Conservation (phyloP, 1,140 invertebrate genomes). For the Bombus ignitus region DNA sequence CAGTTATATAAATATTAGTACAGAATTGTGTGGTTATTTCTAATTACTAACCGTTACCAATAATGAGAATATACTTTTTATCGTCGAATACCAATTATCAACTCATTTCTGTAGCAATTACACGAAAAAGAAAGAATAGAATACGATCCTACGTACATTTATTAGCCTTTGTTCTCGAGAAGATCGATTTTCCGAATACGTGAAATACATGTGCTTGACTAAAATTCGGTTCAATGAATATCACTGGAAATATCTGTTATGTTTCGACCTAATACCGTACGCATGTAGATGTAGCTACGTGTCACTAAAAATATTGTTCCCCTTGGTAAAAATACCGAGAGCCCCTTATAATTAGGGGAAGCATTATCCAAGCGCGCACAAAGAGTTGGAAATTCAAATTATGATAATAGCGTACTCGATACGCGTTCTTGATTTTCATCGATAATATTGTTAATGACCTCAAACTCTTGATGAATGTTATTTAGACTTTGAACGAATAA, state of each 20-base stretch:
- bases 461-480: not conserved
- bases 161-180: not conserved
- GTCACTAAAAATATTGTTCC: not conserved
- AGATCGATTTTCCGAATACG: conserved; percentile 6
- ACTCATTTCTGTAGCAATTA: not conserved
- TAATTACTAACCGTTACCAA: not conserved
- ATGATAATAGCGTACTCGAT: not conserved
- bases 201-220: not conserved
- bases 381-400: conserved; percentile 3
- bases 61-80: not conserved
- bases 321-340: not conserved
- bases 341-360: not conserved
- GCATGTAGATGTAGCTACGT: too few relatives aligned
- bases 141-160: not conserved
- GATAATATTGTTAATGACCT: not conserved
- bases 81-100: not conserved
- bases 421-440: not conserved
- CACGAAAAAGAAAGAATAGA: not conserved
- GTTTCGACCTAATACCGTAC: not conserved
- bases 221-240: conserved; percentile 25
- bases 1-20: too few relatives aligned
- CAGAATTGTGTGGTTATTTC: not conserved
- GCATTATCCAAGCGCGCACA: not conserved
- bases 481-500: not conserved
- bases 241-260: not conserved